A percentile compares a stretch with the other conserved stretches of the same genome.
Evolutionary conservation across 2,113 vertebrate genomes (phyloP).

Genomic region (Mobula hypostoma): DNA sequence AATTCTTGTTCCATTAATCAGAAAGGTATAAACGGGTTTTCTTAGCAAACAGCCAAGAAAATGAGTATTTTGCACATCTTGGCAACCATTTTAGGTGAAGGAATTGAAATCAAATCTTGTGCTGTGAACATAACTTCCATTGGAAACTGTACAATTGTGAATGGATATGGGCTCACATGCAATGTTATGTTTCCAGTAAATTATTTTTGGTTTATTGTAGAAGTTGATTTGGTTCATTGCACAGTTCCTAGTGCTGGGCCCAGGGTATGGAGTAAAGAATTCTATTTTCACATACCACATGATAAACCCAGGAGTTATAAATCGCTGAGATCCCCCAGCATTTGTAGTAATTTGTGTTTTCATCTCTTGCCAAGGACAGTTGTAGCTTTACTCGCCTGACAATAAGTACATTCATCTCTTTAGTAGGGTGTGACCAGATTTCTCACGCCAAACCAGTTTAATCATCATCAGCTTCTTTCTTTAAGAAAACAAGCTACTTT

Average conservation of each 20-base stretch:
- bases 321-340: neutral
- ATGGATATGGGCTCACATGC: neutral
- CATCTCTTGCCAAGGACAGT: neutral
- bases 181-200: neutral
- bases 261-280: neutral
- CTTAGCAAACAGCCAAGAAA: too few species aligned
- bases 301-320: neutral
- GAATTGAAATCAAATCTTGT: neutral
- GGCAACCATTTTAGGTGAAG: neutral
- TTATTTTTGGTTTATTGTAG: too few species aligned
- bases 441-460: neutral
- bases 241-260: neutral
- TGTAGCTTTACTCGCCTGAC: neutral
- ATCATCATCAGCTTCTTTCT: slow-evolving; percentile 16
- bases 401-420: slow-evolving; percentile 16
- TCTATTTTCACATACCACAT: neutral
- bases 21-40: too few species aligned
- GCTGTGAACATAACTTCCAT: neutral
- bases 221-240: neutral
- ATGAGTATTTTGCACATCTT: neutral
- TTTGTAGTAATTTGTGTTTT: neutral
- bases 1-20: too few species aligned
- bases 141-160: neutral
- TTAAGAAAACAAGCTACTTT: neutral
- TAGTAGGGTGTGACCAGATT: neutral